These are phyloP conservation scores for Sterrhoptilus dennistouni DNA, from an alignment of 2,113 vertebrate species.

Conservation along the genomic window DNA sequence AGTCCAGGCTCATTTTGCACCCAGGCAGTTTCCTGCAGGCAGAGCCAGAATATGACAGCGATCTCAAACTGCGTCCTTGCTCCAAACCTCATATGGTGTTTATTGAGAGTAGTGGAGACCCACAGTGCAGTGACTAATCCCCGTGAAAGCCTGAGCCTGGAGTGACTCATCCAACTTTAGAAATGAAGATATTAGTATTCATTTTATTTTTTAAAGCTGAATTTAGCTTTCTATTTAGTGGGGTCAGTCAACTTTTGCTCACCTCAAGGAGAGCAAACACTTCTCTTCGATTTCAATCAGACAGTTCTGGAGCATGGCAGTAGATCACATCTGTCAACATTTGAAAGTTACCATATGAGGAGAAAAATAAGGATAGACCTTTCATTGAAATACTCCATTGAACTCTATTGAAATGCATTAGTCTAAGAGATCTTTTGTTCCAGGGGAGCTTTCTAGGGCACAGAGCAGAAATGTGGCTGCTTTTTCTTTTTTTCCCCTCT, in stretches of 20 bases:
- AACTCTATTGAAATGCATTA: constrained; percentile 7
- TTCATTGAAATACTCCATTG: not conserved
- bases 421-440: not conserved
- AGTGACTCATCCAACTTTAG: not conserved
- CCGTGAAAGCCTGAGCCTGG: not conserved
- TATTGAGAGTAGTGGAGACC: not conserved
- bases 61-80: not conserved
- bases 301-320: not conserved
- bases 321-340: not conserved
- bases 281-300: not conserved
- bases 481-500: not conserved
- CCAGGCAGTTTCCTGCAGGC: not conserved
- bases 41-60: fast-evolving
- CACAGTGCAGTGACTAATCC: not conserved
- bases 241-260: not conserved
- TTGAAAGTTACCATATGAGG: not conserved
- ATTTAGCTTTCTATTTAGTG: not conserved
- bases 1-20: not conserved
- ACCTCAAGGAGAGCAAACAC: not conserved
- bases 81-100: not conserved
- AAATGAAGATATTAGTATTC: not conserved
- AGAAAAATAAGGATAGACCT: constrained; percentile 12
- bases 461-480: not conserved
- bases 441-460: not conserved
- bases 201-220: not conserved